Evolutionary conservation across 1,140 invertebrate genomes (phyloP), one percentile per base, ranked within the genome.

Genomic region (Dryas iulia): DNA sequence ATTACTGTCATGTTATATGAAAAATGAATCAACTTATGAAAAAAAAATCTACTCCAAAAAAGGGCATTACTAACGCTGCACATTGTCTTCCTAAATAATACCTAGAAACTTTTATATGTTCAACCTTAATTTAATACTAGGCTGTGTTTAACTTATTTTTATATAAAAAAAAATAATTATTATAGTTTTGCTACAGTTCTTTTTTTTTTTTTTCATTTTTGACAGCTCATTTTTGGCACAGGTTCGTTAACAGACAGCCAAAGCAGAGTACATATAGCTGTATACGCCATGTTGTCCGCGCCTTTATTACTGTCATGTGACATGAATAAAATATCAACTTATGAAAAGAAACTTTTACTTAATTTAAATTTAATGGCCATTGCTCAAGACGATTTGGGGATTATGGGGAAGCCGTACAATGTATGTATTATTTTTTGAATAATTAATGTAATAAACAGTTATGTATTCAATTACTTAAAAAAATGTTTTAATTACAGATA

Each of bases 251-350:
- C 95, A 66, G 94, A 94, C 57, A 95, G 96, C 53, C 97, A 98
- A 91, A 94, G 95, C 72, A 94, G 95, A 83, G 92, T 95, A 0
- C 98, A 99, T 90, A 95, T 99, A 94, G 95, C 97, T 0, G 93
- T 98, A 68, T 98, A 97, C 97, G 94, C 95, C 0, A 96, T 99
- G 78, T 93, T 97, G 87, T 96, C 97, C 0, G 96, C 97, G 0
- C 98, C 98, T 0, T 84, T 99, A 0, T 94, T 98, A 4, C 96
- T 99, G 94, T 98, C 97, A 23, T 95, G 95, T 64, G 96, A 98
- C 88, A 94, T 99, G 76, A 87, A 93, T 18, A 94, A 91, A 2
- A 95, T 99, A 11, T 92, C 91, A 11, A 90, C 94, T 0, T 94
- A 95, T 75, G 96, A 95, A 76, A 96, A 95, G 79, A 93, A 93